Evolutionary conservation across 2,888 invertebrate genomes (phyloP), one percentile per base, ranked within the genome.

Genomic region (Parochlus steinenii): DNA sequence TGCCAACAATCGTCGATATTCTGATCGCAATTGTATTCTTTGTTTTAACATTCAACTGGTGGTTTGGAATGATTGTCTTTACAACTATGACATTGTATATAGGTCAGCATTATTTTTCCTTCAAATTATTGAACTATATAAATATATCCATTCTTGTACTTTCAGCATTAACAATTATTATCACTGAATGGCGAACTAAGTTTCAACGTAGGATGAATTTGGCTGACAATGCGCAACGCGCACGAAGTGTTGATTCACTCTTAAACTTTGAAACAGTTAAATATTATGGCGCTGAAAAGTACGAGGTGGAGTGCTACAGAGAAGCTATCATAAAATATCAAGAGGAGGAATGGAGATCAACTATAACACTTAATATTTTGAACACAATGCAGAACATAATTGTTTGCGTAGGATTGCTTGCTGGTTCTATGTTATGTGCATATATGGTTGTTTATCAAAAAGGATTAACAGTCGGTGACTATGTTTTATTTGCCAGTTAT

Each of bases 131-230:
- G 3, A 6, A 4, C 14, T 41, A 16, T 10, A 26, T 10, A 6
- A 14, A 19, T 28, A 19, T 27, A 38, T 33, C 32, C 6, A 37
- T 31, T 16, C 35, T 22, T 18, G 33, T 35, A n/a, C 40, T 60
- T 62, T 10, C 56, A 92, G 89, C 65, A 50, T 68, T 74, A 8
- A 97, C 97, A 2, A 75, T 97, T 49, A 57, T 63, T 11, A 70
- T 97, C n/a, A 97, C 97, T 0, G 95, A 97, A 61, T 97, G 97
- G 97, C 69, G 97, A 10, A 97, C 95, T 0, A 87, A 95, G 56
- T 97, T 73, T 61, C 81, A 93, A 45, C 66, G 95, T 20, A 70
- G 79, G 5, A 92, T 93, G 90, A 98, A 97, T 59, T 63, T 77
- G 18, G 80, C 89, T 0, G 95, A 97, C 53, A 98, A 97, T 58